These are phyloP conservation scores for Microctonus brassicae DNA, from an alignment of 2,888 invertebrate species.

Conservation along the genomic window DNA sequence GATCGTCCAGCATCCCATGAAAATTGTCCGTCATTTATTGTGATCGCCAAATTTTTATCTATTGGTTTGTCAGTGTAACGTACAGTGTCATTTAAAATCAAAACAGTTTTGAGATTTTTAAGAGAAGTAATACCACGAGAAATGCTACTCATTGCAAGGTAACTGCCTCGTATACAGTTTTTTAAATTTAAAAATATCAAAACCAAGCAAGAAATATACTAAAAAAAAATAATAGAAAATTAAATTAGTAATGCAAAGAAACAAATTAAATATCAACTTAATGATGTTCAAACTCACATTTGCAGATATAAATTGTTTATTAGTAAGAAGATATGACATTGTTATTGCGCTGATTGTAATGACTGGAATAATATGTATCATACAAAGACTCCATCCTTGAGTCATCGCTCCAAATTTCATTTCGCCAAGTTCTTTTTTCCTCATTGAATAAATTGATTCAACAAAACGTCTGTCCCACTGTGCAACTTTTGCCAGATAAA, in stretches of 20 bases:
- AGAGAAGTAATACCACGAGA: conserved; percentile 55
- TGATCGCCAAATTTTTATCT: conserved; percentile 68
- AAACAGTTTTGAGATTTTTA: conserved; percentile 59
- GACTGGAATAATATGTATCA: conserved; percentile 54
- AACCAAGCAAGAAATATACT: conserved; percentile 53
- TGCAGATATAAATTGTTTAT: conserved; percentile 43
- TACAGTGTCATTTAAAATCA: conserved; percentile 69
- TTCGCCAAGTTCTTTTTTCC: conserved; percentile 49
- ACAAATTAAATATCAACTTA: background rate
- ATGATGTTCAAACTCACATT: conserved; percentile 43
- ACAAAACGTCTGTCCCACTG: conserved; percentile 54
- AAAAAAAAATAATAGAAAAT: conserved; percentile 12
- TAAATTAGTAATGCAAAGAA: background rate
- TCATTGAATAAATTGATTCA: conserved; percentile 46
- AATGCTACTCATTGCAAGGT: conserved; percentile 56
- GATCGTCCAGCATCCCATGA: conserved; percentile 59
- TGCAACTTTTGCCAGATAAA: conserved; percentile 53
- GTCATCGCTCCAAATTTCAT: conserved; percentile 51
- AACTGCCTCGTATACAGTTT: conserved; percentile 52
- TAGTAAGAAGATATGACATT: conserved; percentile 47
- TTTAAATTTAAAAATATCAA: conserved; percentile 53
- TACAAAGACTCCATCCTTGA: conserved; percentile 53
- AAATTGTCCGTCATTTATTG: conserved; percentile 70
- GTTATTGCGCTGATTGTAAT: conserved; percentile 48
- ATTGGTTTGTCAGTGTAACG: conserved; percentile 66